Percentiles rank a stretch among this genome's conserved stretches.
Evolutionary conservation across 2,113 vertebrate species (phyloP).

Genomic region (Cathartes aura): DNA sequence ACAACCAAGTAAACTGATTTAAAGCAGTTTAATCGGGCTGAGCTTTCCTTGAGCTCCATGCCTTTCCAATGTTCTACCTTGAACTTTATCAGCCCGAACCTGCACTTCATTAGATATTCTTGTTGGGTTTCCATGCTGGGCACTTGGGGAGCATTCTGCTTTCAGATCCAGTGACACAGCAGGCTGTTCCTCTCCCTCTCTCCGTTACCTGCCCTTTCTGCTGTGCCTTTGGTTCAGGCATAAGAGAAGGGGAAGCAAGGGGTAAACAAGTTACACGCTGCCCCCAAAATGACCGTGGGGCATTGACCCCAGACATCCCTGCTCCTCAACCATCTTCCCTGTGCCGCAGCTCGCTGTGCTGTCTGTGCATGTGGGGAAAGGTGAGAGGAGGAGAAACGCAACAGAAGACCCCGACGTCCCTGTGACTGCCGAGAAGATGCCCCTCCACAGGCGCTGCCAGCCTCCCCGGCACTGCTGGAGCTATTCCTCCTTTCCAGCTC

Average conservation of each 20-base stretch:
- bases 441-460: accelerated
- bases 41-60: neutral
- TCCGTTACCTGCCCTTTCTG: neutral
- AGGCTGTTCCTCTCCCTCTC: neutral
- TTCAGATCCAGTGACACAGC: accelerated
- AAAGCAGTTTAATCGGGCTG: neutral
- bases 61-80: neutral
- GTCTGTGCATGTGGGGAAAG: too few relatives aligned
- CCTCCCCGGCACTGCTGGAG: neutral
- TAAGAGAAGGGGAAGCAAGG: neutral
- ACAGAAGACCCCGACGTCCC: neutral
- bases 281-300: accelerated
- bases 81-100: neutral
- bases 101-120: neutral
- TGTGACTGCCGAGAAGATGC: neutral
- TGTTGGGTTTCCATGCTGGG: neutral
- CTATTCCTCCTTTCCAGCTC: neutral
- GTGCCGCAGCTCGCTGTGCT: accelerated
- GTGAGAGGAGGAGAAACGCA: accelerated
- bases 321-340: neutral
- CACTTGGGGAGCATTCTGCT: neutral
- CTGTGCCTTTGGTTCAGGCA: neutral
- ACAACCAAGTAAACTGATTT: slow-evolving; percentile 33
- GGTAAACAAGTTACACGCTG: accelerated
- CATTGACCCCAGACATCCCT: neutral